Conservation (phyloP, 2,888 invertebrate species). For the Ligdia adustata region DNA sequence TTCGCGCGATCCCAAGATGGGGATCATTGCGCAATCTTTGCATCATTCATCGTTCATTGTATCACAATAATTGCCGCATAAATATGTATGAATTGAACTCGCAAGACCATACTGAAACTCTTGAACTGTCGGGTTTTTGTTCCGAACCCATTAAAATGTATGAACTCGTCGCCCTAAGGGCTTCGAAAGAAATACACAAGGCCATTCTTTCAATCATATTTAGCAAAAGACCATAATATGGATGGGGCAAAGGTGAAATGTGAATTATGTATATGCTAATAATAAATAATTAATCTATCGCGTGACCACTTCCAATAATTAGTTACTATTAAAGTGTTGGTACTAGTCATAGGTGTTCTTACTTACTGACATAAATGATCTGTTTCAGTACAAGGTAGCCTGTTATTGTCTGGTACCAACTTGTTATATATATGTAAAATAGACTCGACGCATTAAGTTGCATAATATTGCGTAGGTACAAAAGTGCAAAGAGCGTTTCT, state of each 20-base stretch:
- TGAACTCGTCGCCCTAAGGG: conserved; percentile 48
- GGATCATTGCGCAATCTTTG: conserved; percentile 58
- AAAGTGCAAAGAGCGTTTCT: conserved; percentile 28
- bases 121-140: conserved; percentile 72
- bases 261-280: too few relatives aligned
- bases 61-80: conserved; percentile 74
- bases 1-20: conserved; percentile 40
- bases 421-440: too few relatives aligned
- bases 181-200: conserved; percentile 50
- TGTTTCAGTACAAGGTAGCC: too few relatives aligned
- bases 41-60: conserved; percentile 74
- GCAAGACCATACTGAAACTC: conserved; percentile 62
- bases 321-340: too few relatives aligned
- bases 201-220: conserved; percentile 43
- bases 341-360: too few relatives aligned
- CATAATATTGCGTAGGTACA: conserved; percentile 16
- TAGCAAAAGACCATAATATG: conserved; percentile 36
- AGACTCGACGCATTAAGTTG: too few relatives aligned
- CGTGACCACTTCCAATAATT: too few relatives aligned
- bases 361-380: too few relatives aligned
- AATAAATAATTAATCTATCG: too few relatives aligned
- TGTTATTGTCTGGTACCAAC: too few relatives aligned
- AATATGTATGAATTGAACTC: conserved; percentile 74
- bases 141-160: conserved; percentile 68
- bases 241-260: too few relatives aligned